A percentile compares a stretch with the other conserved stretches of the same genome.
phyloP scores from a whole-genome alignment of 2,797 vertebrate genomes.

The Astyanax mexicanus region DNA sequence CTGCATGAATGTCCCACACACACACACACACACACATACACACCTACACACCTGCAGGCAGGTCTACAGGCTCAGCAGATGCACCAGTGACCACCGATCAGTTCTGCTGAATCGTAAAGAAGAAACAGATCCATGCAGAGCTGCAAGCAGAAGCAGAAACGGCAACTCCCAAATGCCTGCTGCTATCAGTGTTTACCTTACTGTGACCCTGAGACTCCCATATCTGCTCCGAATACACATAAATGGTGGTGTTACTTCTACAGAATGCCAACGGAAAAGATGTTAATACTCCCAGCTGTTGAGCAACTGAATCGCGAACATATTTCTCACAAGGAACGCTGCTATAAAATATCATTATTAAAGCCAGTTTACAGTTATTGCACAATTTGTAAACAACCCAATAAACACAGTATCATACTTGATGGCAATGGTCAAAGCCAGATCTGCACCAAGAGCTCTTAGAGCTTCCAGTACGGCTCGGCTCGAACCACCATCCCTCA shows the following conservation, averaged over 20 bases:
- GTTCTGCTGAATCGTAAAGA: conserved; percentile 35
- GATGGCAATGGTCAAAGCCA: too few relatives aligned
- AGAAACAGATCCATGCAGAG: conserved; percentile 46
- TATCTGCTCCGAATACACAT: conserved; percentile 33
- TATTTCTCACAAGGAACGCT: neutral
- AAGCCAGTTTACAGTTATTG: neutral
- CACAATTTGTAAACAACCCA: too few relatives aligned
- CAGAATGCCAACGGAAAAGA: neutral
- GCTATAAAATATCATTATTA: neutral
- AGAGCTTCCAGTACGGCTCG: too few relatives aligned
- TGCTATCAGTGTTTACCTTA: conserved; percentile 32
- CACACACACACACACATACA: conserved; percentile 47
- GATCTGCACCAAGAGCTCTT: too few relatives aligned
- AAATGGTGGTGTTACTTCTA: neutral
- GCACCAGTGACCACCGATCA: conserved; percentile 33
- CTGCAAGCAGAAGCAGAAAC: conserved; percentile 37
- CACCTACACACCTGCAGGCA: conserved; percentile 42
- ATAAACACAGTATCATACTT: neutral
- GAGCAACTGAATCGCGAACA: neutral
- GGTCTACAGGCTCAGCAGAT: conserved; percentile 47
- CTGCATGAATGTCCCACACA: conserved; percentile 25
- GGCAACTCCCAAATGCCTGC: conserved; percentile 22
- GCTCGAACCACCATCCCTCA: too few relatives aligned
- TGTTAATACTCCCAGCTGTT: neutral
- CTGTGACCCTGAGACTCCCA: conserved; percentile 40